Evolutionary conservation across 1,140 invertebrate genomes (phyloP).

Genomic region (Macrostomum lignano): DNA sequence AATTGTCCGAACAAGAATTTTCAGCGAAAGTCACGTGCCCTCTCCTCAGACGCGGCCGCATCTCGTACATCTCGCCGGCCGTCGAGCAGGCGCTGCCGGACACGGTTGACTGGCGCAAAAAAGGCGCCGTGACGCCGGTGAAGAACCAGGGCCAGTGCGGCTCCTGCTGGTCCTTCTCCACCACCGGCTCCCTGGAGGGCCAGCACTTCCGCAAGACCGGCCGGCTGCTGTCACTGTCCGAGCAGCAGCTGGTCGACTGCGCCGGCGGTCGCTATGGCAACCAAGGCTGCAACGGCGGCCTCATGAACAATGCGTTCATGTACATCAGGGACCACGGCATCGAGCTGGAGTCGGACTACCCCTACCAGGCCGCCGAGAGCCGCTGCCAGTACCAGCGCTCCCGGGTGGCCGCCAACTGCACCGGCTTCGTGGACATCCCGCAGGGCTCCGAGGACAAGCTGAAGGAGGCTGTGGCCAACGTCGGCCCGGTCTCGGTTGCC

Average conservation of each 20-base stretch:
- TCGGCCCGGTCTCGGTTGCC: slow-evolving; percentile 52
- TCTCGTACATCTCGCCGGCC: too few relatives aligned
- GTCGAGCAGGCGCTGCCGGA: slow-evolving; percentile 9
- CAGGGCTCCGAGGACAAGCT: slow-evolving; percentile 12
- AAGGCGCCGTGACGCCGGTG: slow-evolving; percentile 15
- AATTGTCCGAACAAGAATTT: too few relatives aligned
- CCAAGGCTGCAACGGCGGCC: slow-evolving; percentile 2
- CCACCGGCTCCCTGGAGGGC: slow-evolving; percentile 14
- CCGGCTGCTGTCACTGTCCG: slow-evolving; percentile 53
- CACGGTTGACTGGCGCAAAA: slow-evolving; percentile 14
- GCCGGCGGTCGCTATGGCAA: neutral
- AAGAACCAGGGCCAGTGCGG: slow-evolving; percentile 40
- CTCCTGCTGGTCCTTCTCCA: slow-evolving; percentile 61
- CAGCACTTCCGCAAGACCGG: slow-evolving; percentile 56
- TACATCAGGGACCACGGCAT: slow-evolving; percentile 4
- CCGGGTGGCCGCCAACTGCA: slow-evolving; percentile 11
- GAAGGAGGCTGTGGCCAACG: slow-evolving; percentile 39
- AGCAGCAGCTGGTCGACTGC: slow-evolving; percentile 81
- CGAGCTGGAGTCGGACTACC: neutral
- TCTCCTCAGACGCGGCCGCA: too few relatives aligned
- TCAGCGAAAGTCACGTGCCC: too few relatives aligned
- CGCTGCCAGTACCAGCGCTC: slow-evolving; percentile 29
- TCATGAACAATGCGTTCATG: slow-evolving; percentile 1
- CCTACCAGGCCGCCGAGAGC: slow-evolving; percentile 5
- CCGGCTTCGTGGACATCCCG: slow-evolving; percentile 12